Percentiles rank a stretch among this genome's conserved stretches.
Evolutionary conservation across 2,113 vertebrate species (phyloP).

Genomic region (Misgurnus mizolepis): DNA sequence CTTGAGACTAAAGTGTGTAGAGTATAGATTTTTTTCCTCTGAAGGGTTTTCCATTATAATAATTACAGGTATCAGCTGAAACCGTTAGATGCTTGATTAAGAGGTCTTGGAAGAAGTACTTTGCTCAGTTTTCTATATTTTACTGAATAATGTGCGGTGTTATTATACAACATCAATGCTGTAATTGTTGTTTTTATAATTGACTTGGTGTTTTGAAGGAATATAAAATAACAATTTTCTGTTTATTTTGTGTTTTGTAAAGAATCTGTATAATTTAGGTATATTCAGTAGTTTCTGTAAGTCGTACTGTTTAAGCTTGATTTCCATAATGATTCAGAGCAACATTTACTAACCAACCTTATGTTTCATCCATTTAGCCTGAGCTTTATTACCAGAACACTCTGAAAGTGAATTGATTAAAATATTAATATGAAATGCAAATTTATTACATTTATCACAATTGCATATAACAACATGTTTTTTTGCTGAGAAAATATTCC

Average conservation of each 20-base stretch:
- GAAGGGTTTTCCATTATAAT: background rate
- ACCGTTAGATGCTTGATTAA: background rate
- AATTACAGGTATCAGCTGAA: conserved; percentile 5
- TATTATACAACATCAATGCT: background rate
- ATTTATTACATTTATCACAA: no score
- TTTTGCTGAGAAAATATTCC: no score
- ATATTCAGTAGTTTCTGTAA: background rate
- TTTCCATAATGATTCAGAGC: background rate
- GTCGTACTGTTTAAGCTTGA: background rate
- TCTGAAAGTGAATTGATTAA: no score
- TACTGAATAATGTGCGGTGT: background rate
- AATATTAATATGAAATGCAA: no score
- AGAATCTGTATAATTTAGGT: background rate
- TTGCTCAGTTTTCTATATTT: background rate
- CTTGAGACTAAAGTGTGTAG: background rate
- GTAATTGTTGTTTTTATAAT: background rate
- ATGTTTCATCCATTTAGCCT: background rate
- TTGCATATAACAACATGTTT: no score
- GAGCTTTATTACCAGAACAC: no score
- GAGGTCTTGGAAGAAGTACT: background rate
- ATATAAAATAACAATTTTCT: background rate
- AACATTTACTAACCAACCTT: background rate
- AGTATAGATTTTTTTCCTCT: conserved; percentile 2
- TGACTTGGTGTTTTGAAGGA: background rate
- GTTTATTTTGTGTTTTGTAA: background rate